phyloP scores from a whole-genome alignment of 2,113 vertebrate species.

The Urocolius indicus region DNA sequence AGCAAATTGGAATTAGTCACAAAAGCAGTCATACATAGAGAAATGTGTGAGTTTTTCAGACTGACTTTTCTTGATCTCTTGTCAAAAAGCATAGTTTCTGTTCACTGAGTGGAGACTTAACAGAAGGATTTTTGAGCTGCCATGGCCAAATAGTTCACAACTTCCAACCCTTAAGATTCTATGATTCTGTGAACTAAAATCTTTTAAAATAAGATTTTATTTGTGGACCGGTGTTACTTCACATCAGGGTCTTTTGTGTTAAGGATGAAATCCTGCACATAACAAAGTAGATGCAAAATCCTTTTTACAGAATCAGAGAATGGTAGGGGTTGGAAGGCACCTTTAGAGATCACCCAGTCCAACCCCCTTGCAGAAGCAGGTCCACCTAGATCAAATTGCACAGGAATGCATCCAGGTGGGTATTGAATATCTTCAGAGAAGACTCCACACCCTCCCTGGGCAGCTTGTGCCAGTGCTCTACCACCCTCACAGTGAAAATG shows the following conservation, averaged over 20 bases:
- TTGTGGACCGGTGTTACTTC: neutral
- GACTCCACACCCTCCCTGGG: no score
- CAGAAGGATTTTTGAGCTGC: neutral
- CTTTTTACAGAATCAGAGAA: no score
- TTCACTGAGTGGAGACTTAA: neutral
- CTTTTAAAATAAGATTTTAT: neutral
- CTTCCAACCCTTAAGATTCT: no score
- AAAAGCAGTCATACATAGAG: neutral
- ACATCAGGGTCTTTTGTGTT: neutral
- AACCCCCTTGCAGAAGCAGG: no score
- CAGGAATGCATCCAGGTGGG: no score
- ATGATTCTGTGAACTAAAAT: neutral
- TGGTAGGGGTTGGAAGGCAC: no score
- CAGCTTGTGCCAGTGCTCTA: no score
- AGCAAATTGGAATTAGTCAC: slow-evolving; percentile 18
- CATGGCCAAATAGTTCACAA: neutral
- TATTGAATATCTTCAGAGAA: no score
- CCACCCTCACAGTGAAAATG: no score
- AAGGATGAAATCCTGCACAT: fast-evolving
- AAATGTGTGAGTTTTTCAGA: neutral
- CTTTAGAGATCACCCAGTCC: no score
- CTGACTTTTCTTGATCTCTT: neutral
- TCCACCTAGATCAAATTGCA: no score
- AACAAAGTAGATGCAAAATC: neutral
- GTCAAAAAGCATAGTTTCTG: neutral